A percentile compares a stretch with the other conserved stretches of the same genome.
These are phyloP conservation scores for Austrofundulus limnaeus DNA, from an alignment of 2,113 vertebrate genomes.

Conservation along the genomic window DNA sequence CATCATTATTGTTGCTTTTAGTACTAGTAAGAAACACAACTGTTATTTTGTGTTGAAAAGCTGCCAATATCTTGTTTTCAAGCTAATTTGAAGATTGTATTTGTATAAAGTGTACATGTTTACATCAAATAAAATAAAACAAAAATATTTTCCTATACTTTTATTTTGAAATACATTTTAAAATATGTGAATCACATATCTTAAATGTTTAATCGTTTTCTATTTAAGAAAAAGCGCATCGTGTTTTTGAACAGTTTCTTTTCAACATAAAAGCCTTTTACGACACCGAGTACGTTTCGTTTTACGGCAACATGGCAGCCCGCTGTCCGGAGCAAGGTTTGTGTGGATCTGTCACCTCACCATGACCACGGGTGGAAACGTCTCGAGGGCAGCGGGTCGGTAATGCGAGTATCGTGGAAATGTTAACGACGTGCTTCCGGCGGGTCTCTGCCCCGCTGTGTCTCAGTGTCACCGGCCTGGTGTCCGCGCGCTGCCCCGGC, in stretches of 20 bases:
- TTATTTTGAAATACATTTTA: no score
- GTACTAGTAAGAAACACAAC: no score
- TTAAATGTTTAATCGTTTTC: no score
- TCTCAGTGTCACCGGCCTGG: background rate
- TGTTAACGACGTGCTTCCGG: constrained; percentile 35
- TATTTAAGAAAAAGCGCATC: no score
- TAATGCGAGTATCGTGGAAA: constrained; percentile 33
- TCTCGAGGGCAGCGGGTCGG: constrained; percentile 9
- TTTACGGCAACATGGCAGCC: constrained; percentile 75
- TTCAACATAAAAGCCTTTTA: constrained; percentile 23
- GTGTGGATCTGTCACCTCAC: background rate
- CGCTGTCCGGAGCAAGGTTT: background rate
- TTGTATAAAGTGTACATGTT: no score
- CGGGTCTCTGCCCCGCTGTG: constrained; percentile 9
- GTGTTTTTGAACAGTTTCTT: background rate
- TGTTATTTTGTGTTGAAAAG: no score
- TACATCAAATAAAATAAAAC: no score
- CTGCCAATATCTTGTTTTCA: no score
- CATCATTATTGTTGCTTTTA: no score
- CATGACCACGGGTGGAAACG: constrained; percentile 9
- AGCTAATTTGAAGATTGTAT: no score
- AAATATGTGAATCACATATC: no score
- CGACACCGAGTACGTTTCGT: constrained; percentile 30
- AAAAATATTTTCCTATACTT: no score
- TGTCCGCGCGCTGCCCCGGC: constrained; percentile 13